Evolutionary conservation across 2,797 vertebrate genomes (phyloP).

Genomic region (Mus spretus): DNA sequence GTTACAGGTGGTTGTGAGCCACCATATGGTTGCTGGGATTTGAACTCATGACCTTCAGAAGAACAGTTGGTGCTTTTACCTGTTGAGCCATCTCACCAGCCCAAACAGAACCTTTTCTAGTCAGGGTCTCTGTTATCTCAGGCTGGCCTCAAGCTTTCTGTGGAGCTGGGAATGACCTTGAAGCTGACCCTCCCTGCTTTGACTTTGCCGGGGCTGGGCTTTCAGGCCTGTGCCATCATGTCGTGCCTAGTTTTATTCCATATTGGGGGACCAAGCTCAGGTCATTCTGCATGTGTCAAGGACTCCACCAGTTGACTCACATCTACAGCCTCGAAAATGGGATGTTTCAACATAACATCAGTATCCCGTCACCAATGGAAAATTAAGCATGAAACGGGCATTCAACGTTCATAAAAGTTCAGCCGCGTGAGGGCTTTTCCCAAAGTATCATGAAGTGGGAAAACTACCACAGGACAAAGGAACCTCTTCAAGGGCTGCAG

Average conservation of each 20-base stretch:
- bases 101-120: background rate
- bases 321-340: background rate
- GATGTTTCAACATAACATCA: background rate
- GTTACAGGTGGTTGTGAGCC: no score
- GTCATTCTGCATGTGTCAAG: background rate
- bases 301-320: background rate
- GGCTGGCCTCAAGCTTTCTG: background rate
- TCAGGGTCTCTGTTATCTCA: background rate
- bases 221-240: background rate
- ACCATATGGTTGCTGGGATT: no score
- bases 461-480: background rate
- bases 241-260: background rate
- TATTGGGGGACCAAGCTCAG: background rate
- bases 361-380: background rate
- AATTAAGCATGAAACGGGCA: constrained; percentile 2
- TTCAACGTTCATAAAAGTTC: constrained; percentile 38
- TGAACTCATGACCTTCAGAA: no score
- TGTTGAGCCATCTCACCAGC: no score
- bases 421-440: background rate
- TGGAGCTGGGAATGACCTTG: background rate
- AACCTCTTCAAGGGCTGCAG: background rate
- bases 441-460: background rate
- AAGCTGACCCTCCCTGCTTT: background rate
- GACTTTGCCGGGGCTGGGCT: background rate
- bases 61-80: no score